Conservation (phyloP, 2,888 invertebrate species). For the Epirrhoe tristata region DNA sequence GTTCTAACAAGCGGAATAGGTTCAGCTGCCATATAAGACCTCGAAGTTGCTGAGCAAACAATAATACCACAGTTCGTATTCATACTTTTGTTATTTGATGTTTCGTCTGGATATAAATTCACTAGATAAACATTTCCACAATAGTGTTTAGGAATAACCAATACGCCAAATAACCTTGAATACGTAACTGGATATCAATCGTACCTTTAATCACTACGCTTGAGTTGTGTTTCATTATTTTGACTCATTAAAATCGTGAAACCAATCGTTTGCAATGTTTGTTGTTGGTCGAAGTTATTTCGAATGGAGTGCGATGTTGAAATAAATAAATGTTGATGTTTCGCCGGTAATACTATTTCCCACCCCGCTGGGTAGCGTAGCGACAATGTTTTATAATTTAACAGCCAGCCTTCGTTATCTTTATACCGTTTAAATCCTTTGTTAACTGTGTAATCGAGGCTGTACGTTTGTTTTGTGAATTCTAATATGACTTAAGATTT, state of each 20-base stretch:
- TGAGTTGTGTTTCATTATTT: conserved; percentile 21
- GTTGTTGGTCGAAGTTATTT: conserved; percentile 21
- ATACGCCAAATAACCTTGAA: conserved; percentile 23
- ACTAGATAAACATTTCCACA: conserved; percentile 22
- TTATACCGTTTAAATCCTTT: conserved; percentile 38
- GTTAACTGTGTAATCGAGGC: conserved; percentile 33
- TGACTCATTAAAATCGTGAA: conserved; percentile 10
- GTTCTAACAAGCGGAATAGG: conserved; percentile 27
- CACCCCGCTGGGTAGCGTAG: conserved; percentile 25
- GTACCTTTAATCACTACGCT: conserved; percentile 16
- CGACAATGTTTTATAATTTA: conserved; percentile 40
- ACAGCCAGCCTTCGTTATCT: conserved; percentile 40
- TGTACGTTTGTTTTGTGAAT: conserved; percentile 33
- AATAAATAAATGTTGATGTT: conserved; percentile 33
- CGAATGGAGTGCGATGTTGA: conserved; percentile 21
- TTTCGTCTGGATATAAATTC: conserved; percentile 27
- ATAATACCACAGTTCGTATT: conserved; percentile 26
- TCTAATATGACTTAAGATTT: conserved; percentile 29
- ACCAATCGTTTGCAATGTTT: conserved; percentile 15
- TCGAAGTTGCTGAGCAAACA: conserved; percentile 28
- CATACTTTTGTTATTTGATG: conserved; percentile 31
- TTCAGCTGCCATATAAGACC: conserved; percentile 30
- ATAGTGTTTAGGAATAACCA: conserved; percentile 14
- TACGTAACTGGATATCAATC: conserved; percentile 6
- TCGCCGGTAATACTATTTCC: conserved; percentile 24